Percentiles rank a stretch among this genome's conserved stretches.
These are phyloP conservation scores for Neostethus bicornis DNA, from an alignment of 2,797 vertebrate species.

Conservation along the genomic window DNA sequence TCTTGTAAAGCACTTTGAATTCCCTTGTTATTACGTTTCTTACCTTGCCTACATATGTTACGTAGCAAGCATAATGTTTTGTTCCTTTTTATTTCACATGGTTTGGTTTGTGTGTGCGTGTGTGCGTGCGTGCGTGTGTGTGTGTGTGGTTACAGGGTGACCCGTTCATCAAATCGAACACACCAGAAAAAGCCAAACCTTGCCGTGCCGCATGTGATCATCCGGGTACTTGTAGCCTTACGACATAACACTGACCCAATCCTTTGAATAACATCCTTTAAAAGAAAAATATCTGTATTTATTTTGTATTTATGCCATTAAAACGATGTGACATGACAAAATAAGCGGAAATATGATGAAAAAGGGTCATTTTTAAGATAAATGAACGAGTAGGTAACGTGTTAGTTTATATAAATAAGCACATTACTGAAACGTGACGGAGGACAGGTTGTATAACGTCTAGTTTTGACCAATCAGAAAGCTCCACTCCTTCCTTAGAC, in stretches of 20 bases:
- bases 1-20: too few relatives aligned
- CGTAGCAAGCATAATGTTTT: too few relatives aligned
- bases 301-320: rapidly evolving
- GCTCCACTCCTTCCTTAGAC: not conserved
- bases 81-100: too few relatives aligned
- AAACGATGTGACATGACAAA: rapidly evolving
- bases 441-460: conserved; percentile 22
- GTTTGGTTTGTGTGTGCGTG: too few relatives aligned
- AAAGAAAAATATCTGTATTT: rapidly evolving
- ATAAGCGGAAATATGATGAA: rapidly evolving
- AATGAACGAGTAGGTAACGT: rapidly evolving
- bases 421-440: conserved; percentile 65
- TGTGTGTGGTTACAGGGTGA: not conserved
- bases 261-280: not conserved
- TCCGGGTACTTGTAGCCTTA: conserved; percentile 65
- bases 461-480: conserved; percentile 52
- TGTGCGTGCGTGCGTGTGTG: too few relatives aligned
- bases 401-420: conserved; percentile 13
- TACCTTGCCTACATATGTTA: too few relatives aligned
- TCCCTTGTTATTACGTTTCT: too few relatives aligned
- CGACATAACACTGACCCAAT: conserved; percentile 8
- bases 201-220: conserved; percentile 66
- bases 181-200: conserved; percentile 1
- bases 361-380: rapidly evolving
- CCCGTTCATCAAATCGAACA: not conserved